Evolutionary conservation across 2,797 vertebrate genomes (phyloP), one percentile per base, ranked within the genome.

Genomic region (Dendrocincla fuliginosa): DNA sequence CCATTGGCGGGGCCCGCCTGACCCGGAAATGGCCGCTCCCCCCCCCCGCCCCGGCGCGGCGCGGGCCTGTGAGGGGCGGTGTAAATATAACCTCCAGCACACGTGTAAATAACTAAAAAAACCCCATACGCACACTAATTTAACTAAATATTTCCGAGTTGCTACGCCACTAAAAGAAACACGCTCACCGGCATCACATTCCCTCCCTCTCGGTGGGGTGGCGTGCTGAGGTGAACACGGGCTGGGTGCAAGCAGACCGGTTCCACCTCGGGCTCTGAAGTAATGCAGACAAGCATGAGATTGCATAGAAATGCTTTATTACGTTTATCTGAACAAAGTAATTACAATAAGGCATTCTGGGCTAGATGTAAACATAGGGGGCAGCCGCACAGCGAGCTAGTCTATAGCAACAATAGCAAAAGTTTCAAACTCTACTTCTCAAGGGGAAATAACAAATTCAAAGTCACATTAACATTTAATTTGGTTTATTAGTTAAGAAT

Each of bases 221-320:
- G 12, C 3, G 25, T 24, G 42, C 47, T 5, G 56, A 67, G n/a
- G 39, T 0, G 13, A 57, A 28, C 2, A 2, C 0, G 2, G 42
- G 39, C 25, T 3, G 8, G 6, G 33, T 16, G 30, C 18, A 28
- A 46, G 33, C 0, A 0, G 13, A 28, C 17, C 9, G 0, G 7
- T 1, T 68, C 16, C 15, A 23, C 42, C 20, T 9, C 2, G 4
- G 59, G 55, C 55, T 69, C 8, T 61, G 22, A 75, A 81, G 50
- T 30, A 85, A 59, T 1, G 4, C 75, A 74, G 35, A 22, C 47
- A 37, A 22, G 22, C 41, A 3, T 12, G 24, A 33, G 23, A 64
- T 30, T 87, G 69, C 64, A 84, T 60, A 93, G 94, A 93, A 93
- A 92, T 70, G 57, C 39, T 94, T 97, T 96, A 93, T 93, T 95